Percentiles rank a stretch among this genome's conserved stretches.
Evolutionary conservation across 2,888 invertebrate species (phyloP).

Genomic region (Dynastes grantii): DNA sequence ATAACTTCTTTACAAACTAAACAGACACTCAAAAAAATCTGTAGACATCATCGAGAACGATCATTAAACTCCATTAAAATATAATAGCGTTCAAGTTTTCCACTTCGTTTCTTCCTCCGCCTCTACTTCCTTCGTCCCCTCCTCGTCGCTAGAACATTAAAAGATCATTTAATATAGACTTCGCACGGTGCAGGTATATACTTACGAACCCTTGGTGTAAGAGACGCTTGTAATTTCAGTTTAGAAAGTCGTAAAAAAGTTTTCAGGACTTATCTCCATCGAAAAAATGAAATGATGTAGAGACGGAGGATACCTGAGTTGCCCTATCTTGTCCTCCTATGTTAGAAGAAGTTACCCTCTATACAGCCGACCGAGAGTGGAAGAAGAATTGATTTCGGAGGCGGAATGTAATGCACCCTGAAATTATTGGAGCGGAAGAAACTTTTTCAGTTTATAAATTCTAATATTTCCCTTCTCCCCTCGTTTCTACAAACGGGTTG

Average conservation of each 20-base stretch:
- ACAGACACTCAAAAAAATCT: conserved; percentile 10
- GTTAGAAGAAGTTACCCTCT: background rate
- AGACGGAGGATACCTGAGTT: background rate
- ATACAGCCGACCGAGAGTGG: background rate
- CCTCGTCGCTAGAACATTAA: conserved; percentile 11
- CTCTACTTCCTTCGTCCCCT: background rate
- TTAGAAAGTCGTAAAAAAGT: conserved; percentile 39
- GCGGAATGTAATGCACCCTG: conserved; percentile 28
- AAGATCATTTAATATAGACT: conserved; percentile 36
- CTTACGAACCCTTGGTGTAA: no score
- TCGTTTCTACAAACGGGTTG: background rate
- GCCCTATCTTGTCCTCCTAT: conserved; percentile 1
- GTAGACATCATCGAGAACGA: background rate
- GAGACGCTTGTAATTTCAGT: conserved; percentile 22
- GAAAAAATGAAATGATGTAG: conserved; percentile 28
- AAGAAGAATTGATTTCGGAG: conserved; percentile 29
- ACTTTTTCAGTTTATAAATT: conserved; percentile 49
- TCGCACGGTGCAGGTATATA: background rate
- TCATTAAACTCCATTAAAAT: conserved; percentile 26
- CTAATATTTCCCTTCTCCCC: conserved; percentile 6
- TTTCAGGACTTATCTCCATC: conserved; percentile 23
- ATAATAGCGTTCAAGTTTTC: conserved; percentile 10
- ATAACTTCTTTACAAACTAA: no score
- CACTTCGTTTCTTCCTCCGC: background rate
- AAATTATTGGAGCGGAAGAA: conserved; percentile 43